Percentiles rank a stretch among this genome's conserved stretches.
These are phyloP conservation scores for Onychorhynchus coronatus DNA, from an alignment of 2,113 vertebrate species.

Conservation along the genomic window DNA sequence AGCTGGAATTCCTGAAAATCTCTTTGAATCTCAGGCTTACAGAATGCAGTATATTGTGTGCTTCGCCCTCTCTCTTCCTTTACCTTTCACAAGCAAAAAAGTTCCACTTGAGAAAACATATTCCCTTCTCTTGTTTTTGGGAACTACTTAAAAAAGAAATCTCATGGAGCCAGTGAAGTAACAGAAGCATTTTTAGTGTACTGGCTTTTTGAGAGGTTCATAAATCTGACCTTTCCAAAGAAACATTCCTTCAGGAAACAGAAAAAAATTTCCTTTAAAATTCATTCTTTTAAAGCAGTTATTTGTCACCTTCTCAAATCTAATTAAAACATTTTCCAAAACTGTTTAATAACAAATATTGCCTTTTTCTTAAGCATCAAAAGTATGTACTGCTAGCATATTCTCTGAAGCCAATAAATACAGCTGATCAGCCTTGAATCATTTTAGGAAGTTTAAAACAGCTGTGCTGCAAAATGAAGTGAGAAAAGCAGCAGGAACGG, in stretches of 20 bases:
- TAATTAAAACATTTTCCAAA: slow-evolving; percentile 17
- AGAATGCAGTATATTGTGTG: neutral
- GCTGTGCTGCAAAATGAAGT: slow-evolving; percentile 42
- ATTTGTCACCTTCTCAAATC: slow-evolving; percentile 26
- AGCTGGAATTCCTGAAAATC: neutral
- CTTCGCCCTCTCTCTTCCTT: neutral
- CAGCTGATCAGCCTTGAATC: slow-evolving; percentile 35
- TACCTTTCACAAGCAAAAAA: neutral
- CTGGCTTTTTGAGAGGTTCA: neutral
- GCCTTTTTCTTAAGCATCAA: slow-evolving; percentile 20
- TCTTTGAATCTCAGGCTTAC: neutral
- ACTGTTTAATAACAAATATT: slow-evolving; percentile 34
- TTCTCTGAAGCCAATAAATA: slow-evolving; percentile 38
- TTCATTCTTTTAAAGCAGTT: slow-evolving; percentile 3
- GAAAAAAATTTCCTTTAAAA: slow-evolving; percentile 17
- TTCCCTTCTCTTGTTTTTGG: slow-evolving; percentile 25
- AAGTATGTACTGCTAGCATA: neutral
- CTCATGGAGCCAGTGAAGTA: slow-evolving; percentile 23
- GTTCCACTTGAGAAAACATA: neutral
- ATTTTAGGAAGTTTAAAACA: slow-evolving; percentile 47
- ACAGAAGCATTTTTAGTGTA: slow-evolving; percentile 7
- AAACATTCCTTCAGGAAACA: slow-evolving; percentile 32
- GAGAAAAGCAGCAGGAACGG: slow-evolving; percentile 21
- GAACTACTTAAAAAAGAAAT: slow-evolving; percentile 26
- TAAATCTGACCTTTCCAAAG: slow-evolving; percentile 25